Percentiles rank a stretch among this genome's conserved stretches.
These are phyloP conservation scores for Thysanoteuthis rhombus DNA, from an alignment of 2,888 invertebrate species.

Conservation along the genomic window DNA sequence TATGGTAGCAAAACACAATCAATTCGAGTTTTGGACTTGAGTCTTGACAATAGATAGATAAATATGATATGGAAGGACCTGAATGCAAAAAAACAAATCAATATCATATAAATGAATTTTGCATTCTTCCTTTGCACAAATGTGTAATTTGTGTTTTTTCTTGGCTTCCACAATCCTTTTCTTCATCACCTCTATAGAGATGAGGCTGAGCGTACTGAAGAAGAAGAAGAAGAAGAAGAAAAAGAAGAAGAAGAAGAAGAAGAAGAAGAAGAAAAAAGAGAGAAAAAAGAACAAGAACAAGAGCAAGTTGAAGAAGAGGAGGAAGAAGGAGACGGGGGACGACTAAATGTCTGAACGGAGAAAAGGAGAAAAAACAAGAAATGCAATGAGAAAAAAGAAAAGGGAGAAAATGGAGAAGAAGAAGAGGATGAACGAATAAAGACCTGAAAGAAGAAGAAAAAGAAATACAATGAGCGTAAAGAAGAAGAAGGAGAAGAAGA, in stretches of 20 bases:
- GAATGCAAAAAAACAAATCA: too few species aligned
- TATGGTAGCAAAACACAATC: too few species aligned
- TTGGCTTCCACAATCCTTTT: too few species aligned
- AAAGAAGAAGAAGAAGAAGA: background rate
- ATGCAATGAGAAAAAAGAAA: background rate
- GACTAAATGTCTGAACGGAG: rapidly evolving
- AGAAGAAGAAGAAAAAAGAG: background rate
- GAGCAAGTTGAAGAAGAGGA: background rate
- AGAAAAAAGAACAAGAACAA: background rate
- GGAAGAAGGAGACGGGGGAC: rapidly evolving
- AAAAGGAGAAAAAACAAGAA: background rate
- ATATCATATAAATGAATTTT: too few species aligned
- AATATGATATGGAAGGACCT: too few species aligned
- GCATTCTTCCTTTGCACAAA: too few species aligned
- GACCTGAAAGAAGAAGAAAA: too few species aligned
- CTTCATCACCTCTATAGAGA: too few species aligned
- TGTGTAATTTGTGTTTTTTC: too few species aligned
- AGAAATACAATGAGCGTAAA: background rate
- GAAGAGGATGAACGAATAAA: too few species aligned
- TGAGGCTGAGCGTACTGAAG: rapidly evolving
- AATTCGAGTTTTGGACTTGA: too few species aligned
- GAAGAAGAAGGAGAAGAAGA: background rate
- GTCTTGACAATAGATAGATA: too few species aligned
- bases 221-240: background rate
- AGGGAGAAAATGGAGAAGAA: background rate